These are phyloP conservation scores for Tromatobia lineatoria DNA, from an alignment of 2,888 invertebrate genomes.

Conservation along the genomic window DNA sequence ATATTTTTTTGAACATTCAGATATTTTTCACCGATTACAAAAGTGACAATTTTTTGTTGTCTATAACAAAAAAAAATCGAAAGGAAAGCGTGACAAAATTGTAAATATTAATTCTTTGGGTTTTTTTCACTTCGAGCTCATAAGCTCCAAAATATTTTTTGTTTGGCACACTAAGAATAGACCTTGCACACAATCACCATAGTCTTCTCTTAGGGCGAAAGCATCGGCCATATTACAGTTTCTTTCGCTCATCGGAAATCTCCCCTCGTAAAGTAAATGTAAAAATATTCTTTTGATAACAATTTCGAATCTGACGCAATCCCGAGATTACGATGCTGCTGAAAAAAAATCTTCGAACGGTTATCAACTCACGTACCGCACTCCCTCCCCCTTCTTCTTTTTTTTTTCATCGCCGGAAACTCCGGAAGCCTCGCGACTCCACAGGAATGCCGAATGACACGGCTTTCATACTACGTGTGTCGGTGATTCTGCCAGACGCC, in stretches of 20 bases:
- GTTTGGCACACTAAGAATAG: too few species aligned
- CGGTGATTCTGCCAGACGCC: neutral
- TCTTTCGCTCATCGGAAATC: neutral
- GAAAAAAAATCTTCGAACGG: slow-evolving; percentile 22
- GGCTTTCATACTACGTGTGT: slow-evolving; percentile 1
- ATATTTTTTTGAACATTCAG: too few species aligned
- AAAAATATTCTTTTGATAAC: slow-evolving; percentile 35
- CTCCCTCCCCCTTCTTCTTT: neutral
- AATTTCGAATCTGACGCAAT: slow-evolving; percentile 2
- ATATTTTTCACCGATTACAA: too few species aligned
- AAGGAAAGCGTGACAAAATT: too few species aligned
- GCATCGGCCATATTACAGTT: too few species aligned
- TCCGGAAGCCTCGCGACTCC: slow-evolving; percentile 21
- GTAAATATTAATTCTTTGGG: too few species aligned
- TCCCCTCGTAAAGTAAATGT: neutral
- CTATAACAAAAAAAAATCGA: too few species aligned
- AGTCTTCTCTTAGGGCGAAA: too few species aligned
- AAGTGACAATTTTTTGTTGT: too few species aligned
- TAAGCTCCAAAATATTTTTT: too few species aligned
- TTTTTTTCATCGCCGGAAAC: neutral
- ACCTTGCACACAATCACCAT: too few species aligned
- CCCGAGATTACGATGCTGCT: neutral
- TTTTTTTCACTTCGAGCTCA: too few species aligned
- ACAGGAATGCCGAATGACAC: slow-evolving; percentile 18
- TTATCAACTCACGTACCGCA: slow-evolving; percentile 36